Conservation (phyloP, 2,888 invertebrate species). For the Platycheirus rosarum region DNA sequence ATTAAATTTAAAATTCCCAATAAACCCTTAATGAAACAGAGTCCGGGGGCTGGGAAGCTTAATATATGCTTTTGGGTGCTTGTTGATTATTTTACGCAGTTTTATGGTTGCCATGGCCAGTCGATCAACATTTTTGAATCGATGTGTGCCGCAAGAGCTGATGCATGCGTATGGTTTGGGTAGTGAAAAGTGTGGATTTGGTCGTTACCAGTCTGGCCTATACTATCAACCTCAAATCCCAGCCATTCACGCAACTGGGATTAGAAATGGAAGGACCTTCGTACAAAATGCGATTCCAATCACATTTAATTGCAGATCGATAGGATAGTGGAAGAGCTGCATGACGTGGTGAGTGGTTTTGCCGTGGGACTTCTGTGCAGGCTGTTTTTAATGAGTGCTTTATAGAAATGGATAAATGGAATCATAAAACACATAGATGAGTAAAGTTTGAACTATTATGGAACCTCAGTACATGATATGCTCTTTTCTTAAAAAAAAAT, state of each 20-base stretch:
- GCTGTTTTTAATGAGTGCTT: background rate
- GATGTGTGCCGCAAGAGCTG: background rate
- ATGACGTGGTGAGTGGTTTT: background rate
- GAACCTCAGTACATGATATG: too few species aligned
- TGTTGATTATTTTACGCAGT: conserved; percentile 60
- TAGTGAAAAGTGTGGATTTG: background rate
- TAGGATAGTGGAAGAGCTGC: background rate
- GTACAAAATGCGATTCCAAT: conserved; percentile 19
- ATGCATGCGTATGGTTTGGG: background rate
- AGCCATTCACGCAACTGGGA: conserved; percentile 13
- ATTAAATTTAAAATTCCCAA: conserved; percentile 15
- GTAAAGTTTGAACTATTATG: too few species aligned
- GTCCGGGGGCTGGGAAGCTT: conserved; percentile 17
- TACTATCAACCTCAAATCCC: conserved; percentile 1
- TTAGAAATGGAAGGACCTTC: background rate
- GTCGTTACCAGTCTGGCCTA: background rate
- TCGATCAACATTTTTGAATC: conserved; percentile 49
- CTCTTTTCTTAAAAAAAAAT: too few species aligned
- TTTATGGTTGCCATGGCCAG: conserved; percentile 44
- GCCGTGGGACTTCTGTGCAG: background rate
- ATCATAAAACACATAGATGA: too few species aligned
- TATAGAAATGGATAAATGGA: background rate
- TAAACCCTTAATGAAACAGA: conserved; percentile 36
- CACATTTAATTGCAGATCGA: conserved; percentile 30
- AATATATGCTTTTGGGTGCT: conserved; percentile 32